These are phyloP conservation scores for Phorcus lineatus DNA, from an alignment of 2,888 invertebrate species.

Conservation along the genomic window DNA sequence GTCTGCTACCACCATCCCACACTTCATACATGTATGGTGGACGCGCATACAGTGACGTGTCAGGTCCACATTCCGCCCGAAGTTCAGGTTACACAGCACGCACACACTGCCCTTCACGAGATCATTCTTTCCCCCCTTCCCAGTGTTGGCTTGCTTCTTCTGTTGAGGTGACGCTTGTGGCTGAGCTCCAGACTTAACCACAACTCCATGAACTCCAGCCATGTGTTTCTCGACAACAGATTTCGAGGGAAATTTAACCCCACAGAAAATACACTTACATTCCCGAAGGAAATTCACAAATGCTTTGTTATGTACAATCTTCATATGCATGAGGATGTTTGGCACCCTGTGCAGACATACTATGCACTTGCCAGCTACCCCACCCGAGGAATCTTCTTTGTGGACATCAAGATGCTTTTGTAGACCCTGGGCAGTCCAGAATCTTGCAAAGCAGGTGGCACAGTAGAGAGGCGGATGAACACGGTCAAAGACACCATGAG, in stretches of 20 bases:
- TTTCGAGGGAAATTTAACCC: constrained; percentile 53
- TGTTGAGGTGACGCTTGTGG: background rate
- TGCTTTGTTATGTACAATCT: constrained; percentile 92
- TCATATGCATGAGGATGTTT: constrained; percentile 93
- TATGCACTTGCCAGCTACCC: constrained; percentile 50
- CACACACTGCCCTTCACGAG: constrained; percentile 60
- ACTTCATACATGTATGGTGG: constrained; percentile 67
- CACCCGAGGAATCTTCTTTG: constrained; percentile 39
- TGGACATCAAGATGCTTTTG: constrained; percentile 83
- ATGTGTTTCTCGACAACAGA: constrained; percentile 62
- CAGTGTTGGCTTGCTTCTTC: background rate
- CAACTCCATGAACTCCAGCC: constrained; percentile 60
- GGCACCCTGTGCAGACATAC: constrained; percentile 51
- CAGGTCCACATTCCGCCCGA: constrained; percentile 66
- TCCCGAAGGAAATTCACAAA: constrained; percentile 79
- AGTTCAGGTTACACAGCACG: constrained; percentile 67
- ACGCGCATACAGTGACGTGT: constrained; percentile 66
- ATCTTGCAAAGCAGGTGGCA: constrained; percentile 95
- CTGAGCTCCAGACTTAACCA: constrained; percentile 50
- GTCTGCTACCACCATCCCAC: constrained; percentile 68
- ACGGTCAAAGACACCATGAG: constrained; percentile 63
- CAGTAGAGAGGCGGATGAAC: constrained; percentile 91
- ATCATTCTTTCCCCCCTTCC: constrained; percentile 2
- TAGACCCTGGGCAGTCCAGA: constrained; percentile 97
- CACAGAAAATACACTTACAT: constrained; percentile 67